Evolutionary conservation across 2,888 invertebrate species (phyloP).

Genomic region (Dolichopus griseipennis): DNA sequence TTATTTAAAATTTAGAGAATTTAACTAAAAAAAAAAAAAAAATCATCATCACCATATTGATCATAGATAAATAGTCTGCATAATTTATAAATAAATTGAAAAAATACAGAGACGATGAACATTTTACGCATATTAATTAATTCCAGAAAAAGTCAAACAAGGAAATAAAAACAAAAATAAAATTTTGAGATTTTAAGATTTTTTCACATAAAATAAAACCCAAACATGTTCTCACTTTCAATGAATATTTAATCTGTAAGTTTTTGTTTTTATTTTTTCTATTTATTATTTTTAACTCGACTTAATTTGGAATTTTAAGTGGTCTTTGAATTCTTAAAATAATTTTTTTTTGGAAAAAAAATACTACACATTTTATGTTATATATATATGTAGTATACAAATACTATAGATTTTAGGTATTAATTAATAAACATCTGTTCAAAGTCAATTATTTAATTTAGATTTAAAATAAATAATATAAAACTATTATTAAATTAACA

Average conservation of each 20-base stretch:
- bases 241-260: background rate
- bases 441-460: background rate
- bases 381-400: too few species aligned
- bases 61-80: background rate
- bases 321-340: background rate
- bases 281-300: too few species aligned
- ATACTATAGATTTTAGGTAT: background rate
- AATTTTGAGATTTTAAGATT: background rate
- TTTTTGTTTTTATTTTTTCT: too few species aligned
- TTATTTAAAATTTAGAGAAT: too few species aligned
- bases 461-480: too few species aligned
- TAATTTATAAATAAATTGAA: background rate
- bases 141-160: background rate
- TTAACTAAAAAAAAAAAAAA: background rate
- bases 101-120: background rate
- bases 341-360: too few species aligned
- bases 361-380: too few species aligned
- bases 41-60: background rate
- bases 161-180: background rate
- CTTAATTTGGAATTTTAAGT: constrained; percentile 1
- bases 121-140: background rate
- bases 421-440: background rate
- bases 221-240: background rate
- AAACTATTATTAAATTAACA: background rate
- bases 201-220: too few species aligned